phyloP scores from a whole-genome alignment of 2,797 vertebrate genomes.

The Pangasius djambal region DNA sequence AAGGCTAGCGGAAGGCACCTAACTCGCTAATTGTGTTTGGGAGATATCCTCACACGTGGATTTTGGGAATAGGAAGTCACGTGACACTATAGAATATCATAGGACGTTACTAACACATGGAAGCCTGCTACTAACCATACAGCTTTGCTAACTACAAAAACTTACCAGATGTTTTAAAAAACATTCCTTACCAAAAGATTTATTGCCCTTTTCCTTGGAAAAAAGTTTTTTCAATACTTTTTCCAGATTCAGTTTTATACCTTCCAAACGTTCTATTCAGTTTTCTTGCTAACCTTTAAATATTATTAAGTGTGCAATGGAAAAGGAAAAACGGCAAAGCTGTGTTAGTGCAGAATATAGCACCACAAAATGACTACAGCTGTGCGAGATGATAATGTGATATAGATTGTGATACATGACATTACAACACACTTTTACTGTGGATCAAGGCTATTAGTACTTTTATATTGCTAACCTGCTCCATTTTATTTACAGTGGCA shows the following conservation, averaged over 20 bases:
- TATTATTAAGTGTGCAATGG: background rate
- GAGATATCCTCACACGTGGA: background rate
- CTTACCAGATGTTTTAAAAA: background rate
- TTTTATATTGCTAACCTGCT: background rate
- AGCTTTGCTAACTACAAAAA: background rate
- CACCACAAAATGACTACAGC: background rate
- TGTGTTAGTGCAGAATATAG: background rate
- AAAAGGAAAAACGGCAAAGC: background rate
- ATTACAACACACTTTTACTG: background rate
- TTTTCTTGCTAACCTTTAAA: background rate
- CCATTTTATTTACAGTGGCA: background rate
- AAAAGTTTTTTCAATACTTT: background rate
- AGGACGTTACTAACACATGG: constrained; percentile 11
- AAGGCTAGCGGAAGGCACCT: constrained; percentile 38
- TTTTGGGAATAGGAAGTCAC: background rate
- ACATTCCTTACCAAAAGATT: background rate
- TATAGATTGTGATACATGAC: background rate
- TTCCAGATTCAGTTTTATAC: background rate
- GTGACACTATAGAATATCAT: background rate
- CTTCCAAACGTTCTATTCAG: background rate
- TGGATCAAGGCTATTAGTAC: background rate
- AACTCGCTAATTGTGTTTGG: constrained; percentile 9
- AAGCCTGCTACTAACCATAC: background rate
- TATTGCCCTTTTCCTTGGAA: background rate
- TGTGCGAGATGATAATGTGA: background rate